Conservation (phyloP, 2,888 invertebrate genomes). For the Prionchulus punctatus region DNA sequence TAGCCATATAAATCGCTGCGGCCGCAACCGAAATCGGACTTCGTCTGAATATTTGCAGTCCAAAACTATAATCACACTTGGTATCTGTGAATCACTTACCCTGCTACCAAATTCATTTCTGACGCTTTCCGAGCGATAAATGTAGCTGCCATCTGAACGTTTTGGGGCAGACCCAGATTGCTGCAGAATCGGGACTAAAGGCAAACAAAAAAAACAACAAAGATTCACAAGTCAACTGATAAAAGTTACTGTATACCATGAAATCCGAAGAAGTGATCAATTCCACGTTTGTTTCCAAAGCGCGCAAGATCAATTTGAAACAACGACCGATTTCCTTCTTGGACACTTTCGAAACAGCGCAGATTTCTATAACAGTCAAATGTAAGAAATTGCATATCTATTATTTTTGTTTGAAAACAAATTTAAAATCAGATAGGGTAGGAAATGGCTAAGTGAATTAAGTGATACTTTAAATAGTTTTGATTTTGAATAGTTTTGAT, state of each 20-base stretch:
- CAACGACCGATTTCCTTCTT: slow-evolving; percentile 98
- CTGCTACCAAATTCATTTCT: slow-evolving; percentile 89
- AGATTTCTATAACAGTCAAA: slow-evolving; percentile 55
- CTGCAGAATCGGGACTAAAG: slow-evolving; percentile 66
- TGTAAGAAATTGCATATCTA: neutral
- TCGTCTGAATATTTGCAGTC: slow-evolving; percentile 40
- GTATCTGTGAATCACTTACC: too few species aligned
- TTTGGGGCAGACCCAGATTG: slow-evolving; percentile 57
- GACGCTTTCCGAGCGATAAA: slow-evolving; percentile 90
- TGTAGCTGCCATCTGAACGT: slow-evolving; percentile 54
- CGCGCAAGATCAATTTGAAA: slow-evolving; percentile 88
- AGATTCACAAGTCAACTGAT: neutral
- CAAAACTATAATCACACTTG: too few species aligned
- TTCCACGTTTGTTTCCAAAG: slow-evolving; percentile 86
- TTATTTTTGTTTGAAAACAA: neutral
- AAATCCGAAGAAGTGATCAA: slow-evolving; percentile 96
- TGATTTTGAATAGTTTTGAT: too few species aligned
- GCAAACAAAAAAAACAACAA: slow-evolving; percentile 17
- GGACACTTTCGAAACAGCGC: slow-evolving; percentile 93
- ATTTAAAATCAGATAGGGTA: neutral
- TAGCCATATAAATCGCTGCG: slow-evolving; percentile 98
- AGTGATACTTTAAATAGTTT: too few species aligned
- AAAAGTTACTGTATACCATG: slow-evolving; percentile 51
- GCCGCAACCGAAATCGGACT: slow-evolving; percentile 98
- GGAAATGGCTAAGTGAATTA: neutral